phyloP scores from a whole-genome alignment of 2,888 invertebrate genomes.

The Platerodrilus igneus region DNA sequence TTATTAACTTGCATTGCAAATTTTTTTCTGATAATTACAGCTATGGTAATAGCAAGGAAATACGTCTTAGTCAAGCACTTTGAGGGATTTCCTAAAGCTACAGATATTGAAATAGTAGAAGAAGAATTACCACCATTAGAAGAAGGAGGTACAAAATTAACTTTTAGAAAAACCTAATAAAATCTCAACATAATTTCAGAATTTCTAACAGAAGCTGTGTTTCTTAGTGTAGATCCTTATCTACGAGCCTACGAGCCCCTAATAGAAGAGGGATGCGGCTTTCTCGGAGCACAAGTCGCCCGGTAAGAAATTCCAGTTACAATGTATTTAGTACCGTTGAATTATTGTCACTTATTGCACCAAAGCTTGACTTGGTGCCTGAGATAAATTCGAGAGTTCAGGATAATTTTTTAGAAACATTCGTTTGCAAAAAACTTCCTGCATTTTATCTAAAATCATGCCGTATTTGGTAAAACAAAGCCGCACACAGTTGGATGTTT shows the following conservation, averaged over 20 bases:
- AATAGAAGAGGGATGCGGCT: slow-evolving; percentile 53
- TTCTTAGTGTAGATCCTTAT: slow-evolving; percentile 69
- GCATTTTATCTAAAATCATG: too few species aligned
- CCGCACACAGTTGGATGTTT: too few species aligned
- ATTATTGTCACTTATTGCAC: too few species aligned
- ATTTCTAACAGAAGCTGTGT: slow-evolving; percentile 62
- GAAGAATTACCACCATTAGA: slow-evolving; percentile 60
- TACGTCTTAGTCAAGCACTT: slow-evolving; percentile 61
- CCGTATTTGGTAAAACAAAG: too few species aligned
- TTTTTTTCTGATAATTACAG: background rate
- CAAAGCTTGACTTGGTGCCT: too few species aligned
- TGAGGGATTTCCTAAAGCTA: slow-evolving; percentile 58
- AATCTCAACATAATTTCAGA: slow-evolving; percentile 48
- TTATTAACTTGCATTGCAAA: too few species aligned
- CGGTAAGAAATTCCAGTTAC: too few species aligned
- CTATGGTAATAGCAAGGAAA: slow-evolving; percentile 50
- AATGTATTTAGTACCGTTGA: too few species aligned
- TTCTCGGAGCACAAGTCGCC: slow-evolving; percentile 65
- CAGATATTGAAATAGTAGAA: slow-evolving; percentile 61
- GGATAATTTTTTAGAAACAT: too few species aligned
- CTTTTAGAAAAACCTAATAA: too few species aligned
- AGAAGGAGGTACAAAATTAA: slow-evolving; percentile 69
- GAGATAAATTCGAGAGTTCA: too few species aligned
- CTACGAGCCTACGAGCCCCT: slow-evolving; percentile 58
- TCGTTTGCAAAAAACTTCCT: too few species aligned